Evolutionary conservation across 2,113 vertebrate species (phyloP).

Genomic region (Todiramphus chloris): DNA sequence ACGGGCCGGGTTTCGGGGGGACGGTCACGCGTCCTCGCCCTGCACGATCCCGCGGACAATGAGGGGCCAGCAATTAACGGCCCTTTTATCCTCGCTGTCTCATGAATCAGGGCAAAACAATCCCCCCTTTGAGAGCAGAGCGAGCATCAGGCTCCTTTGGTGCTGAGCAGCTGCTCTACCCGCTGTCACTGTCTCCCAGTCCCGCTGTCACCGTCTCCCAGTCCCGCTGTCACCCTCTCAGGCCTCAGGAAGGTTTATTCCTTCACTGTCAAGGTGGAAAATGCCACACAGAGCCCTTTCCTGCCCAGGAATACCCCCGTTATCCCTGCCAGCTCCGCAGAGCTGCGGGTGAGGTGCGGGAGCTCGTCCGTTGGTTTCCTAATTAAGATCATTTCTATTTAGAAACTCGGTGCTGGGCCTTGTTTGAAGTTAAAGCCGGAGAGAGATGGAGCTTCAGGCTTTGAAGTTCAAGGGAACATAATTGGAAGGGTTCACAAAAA

Average conservation of each 20-base stretch:
- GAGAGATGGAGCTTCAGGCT: not conserved
- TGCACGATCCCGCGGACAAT: not conserved
- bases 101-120: constrained; percentile 8
- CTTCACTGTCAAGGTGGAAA: not conserved
- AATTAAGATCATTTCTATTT: not conserved
- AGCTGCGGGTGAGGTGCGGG: not conserved
- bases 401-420: not conserved
- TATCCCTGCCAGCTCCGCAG: not conserved
- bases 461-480: not conserved
- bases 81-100: not conserved
- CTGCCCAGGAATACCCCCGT: accelerated
- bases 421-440: not conserved
- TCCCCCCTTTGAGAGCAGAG: constrained; percentile 17
- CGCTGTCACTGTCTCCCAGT: not conserved
- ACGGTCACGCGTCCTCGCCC: constrained; percentile 10
- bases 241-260: not conserved
- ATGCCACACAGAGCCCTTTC: not conserved
- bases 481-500: not conserved
- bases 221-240: not conserved
- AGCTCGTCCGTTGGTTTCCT: not conserved
- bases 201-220: not conserved
- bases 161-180: not conserved
- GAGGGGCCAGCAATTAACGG: not conserved
- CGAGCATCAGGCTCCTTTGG: not conserved
- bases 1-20: not conserved